phyloP scores from a whole-genome alignment of 2,888 invertebrate genomes.

The Coleophora deauratella region DNA sequence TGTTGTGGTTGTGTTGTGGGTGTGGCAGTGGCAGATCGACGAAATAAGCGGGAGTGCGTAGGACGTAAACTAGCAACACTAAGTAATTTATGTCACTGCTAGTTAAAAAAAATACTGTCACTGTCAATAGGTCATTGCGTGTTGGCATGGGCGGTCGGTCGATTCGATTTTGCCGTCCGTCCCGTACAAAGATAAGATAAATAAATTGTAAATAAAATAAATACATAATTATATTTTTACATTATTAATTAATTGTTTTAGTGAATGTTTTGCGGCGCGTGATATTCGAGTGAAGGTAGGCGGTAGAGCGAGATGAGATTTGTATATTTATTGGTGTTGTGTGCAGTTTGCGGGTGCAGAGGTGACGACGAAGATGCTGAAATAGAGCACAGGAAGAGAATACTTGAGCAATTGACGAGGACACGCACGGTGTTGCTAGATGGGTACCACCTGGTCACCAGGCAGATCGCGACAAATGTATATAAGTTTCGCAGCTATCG shows the following conservation, averaged over 20 bases:
- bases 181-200: background rate
- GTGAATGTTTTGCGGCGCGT: too few relatives aligned
- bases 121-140: too few relatives aligned
- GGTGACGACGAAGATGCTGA: constrained; percentile 44
- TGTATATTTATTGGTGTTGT: constrained; percentile 44
- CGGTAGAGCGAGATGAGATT: constrained; percentile 42
- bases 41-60: too few relatives aligned
- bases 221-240: background rate
- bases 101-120: too few relatives aligned
- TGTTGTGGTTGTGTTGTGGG: too few relatives aligned
- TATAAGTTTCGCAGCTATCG: constrained; percentile 64
- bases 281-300: constrained; percentile 32
- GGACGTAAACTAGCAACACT: too few relatives aligned
- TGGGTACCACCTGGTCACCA: constrained; percentile 56
- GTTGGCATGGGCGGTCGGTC: too few relatives aligned
- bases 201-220: background rate
- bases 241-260: background rate
- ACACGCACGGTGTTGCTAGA: constrained; percentile 54
- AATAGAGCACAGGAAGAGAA: constrained; percentile 50
- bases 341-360: constrained; percentile 41
- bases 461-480: constrained; percentile 61
- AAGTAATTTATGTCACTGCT: too few relatives aligned
- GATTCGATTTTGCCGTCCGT: too few relatives aligned
- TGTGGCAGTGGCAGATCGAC: too few relatives aligned
- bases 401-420: constrained; percentile 54